These are phyloP conservation scores for Lethrus apterus DNA, from an alignment of 1,140 invertebrate species.

Conservation along the genomic window DNA sequence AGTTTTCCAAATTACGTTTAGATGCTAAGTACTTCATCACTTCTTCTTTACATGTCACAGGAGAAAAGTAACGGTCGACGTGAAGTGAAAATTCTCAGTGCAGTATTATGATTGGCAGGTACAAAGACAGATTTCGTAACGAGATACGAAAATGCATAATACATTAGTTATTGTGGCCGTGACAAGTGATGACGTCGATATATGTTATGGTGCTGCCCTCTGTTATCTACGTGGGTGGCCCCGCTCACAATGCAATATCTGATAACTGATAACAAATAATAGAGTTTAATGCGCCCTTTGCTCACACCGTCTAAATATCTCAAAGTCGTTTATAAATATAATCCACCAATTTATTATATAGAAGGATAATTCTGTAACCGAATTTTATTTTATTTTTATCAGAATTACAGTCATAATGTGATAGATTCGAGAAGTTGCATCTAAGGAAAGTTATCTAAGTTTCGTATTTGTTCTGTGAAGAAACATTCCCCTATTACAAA, in stretches of 20 bases:
- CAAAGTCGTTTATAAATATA: no score
- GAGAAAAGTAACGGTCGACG: constrained; percentile 1
- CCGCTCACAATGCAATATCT: constrained; percentile 13
- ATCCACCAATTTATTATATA: no score
- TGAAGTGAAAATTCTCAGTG: constrained; percentile 5
- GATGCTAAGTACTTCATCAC: neutral
- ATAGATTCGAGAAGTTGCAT: no score
- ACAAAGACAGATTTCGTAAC: constrained; percentile 21
- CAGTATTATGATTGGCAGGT: constrained; percentile 22
- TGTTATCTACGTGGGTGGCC: constrained; percentile 12
- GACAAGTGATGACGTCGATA: constrained; percentile 25
- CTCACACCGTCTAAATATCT: no score
- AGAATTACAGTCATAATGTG: no score
- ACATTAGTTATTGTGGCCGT: constrained; percentile 24
- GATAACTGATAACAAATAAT: constrained; percentile 16
- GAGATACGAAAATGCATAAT: constrained; percentile 23
- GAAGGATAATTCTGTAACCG: no score
- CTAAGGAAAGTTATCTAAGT: no score
- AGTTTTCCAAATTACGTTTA: neutral
- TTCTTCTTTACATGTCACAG: neutral
- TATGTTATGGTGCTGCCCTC: constrained; percentile 13
- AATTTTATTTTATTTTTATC: no score
- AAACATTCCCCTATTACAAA: no score
- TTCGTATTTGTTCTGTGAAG: no score
- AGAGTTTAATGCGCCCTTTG: constrained; percentile 12